phyloP scores from a whole-genome alignment of 92 coral and sea anemone species.

The Porites divaricata region DNA sequence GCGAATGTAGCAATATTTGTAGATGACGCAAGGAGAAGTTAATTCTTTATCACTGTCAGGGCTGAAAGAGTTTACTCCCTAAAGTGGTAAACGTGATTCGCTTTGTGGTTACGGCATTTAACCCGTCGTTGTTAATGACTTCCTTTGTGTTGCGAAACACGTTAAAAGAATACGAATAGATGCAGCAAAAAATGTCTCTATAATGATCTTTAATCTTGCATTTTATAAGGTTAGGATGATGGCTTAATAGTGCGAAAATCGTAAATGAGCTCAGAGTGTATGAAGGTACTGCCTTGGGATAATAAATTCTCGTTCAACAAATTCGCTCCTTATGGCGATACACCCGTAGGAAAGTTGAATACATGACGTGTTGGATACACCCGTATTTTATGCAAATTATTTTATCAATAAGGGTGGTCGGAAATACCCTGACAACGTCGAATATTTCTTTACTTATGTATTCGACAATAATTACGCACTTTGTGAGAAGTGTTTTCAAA shows the following conservation, averaged over 20 bases:
- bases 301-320: not conserved
- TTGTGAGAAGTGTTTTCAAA: no score
- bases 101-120: not conserved
- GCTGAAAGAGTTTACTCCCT: not conserved
- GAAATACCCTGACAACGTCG: not conserved
- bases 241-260: not conserved
- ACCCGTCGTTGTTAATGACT: slow-evolving; percentile 20
- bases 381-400: not conserved
- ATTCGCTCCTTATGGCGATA: no score
- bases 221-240: not conserved
- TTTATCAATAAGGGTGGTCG: not conserved
- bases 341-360: no score
- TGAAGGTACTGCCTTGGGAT: not conserved
- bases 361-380: not conserved
- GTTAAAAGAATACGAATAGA: slow-evolving; percentile 28
- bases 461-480: no score
- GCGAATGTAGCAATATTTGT: not conserved
- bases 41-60: not conserved
- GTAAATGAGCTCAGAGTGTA: not conserved
- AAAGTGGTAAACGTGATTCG: not conserved
- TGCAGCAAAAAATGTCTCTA: not conserved
- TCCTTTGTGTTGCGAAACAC: slow-evolving; percentile 23
- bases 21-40: not conserved
- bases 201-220: not conserved
- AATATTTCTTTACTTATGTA: no score